Base-by-base conservation (phyloP, 2,113 vertebrate genomes). In the Camelus dromedarius region DNA sequence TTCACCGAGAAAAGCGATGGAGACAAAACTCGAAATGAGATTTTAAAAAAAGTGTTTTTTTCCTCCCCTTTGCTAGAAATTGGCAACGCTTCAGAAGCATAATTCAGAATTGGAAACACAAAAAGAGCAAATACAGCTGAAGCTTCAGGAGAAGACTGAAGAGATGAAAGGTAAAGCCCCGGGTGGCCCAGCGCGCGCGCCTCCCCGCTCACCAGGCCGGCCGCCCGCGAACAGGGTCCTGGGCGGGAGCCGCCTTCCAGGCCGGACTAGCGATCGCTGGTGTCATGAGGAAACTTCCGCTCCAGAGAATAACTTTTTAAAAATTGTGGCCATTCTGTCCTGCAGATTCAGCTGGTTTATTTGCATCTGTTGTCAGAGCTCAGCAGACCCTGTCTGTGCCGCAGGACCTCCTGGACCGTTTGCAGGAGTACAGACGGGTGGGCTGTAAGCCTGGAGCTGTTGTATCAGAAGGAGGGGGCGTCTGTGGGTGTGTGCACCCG, bases 101-200 rank as follows among this genome's bases (percentile, higher is more conserved):
- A 99, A 98, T 67, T 97, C 99, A 60, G 98, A 98, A n/a, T 95
- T 99, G 38, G 97, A 97, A 19, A 97, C 98, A 52, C 98, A 99
- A 90, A 99, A 99, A 86, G 98, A 99, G 46, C 98, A 96, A 32
- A 80, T 99, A 58, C 98, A 99, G 98, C 95, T 96, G 95, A 98
- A 97, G 77, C 99, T 99, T 54, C 99, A 98, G 85, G 98, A 98
- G 80, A 99, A 98, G 95, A 98, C 94, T 0, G 98, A 99, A 89
- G 99, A 99, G 86, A 97, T 99, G 96, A 99, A 99, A 99, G 99
- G 99, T 99, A 98, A 79, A 14, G 11, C 66, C 18, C 19, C 1
- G 4, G 20, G 30, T 0, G 30, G n/a, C 20, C 69, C 0, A 2
- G n/a, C 16, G 8, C 2, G 0, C 14, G 1, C 11, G n/a, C 8